These are phyloP conservation scores for Centroberyx gerrardi DNA, from an alignment of 2,797 vertebrate genomes.

Conservation along the genomic window DNA sequence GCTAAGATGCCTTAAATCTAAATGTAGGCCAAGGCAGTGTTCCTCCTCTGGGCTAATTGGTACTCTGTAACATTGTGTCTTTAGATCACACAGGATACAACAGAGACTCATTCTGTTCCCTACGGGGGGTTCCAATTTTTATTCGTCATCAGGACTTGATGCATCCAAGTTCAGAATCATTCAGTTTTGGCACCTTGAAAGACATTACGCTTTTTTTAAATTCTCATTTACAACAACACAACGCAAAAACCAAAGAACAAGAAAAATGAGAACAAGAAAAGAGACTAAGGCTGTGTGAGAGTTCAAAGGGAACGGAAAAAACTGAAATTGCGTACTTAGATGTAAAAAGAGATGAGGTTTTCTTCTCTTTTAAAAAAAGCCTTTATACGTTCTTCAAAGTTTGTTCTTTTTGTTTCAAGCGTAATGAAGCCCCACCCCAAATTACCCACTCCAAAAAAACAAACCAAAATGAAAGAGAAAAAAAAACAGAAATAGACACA, in stretches of 20 bases:
- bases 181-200: slow-evolving; percentile 85
- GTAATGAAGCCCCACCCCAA: slow-evolving; percentile 65
- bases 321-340: slow-evolving; percentile 31
- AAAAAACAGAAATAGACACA: slow-evolving; percentile 73
- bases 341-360: slow-evolving; percentile 63
- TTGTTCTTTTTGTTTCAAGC: slow-evolving; percentile 71
- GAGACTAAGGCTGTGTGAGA: slow-evolving; percentile 77
- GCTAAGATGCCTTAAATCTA: background rate
- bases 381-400: slow-evolving; percentile 65
- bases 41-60: no score
- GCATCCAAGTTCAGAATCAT: slow-evolving; percentile 85
- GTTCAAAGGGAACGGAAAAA: slow-evolving; percentile 57
- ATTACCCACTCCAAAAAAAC: slow-evolving; percentile 37
- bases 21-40: no score
- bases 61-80: no score
- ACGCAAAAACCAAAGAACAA: slow-evolving; percentile 75
- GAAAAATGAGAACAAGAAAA: slow-evolving; percentile 66
- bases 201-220: slow-evolving; percentile 74
- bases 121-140: slow-evolving; percentile 77
- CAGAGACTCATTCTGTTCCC: slow-evolving; percentile 65
- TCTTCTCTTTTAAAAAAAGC: slow-evolving; percentile 66
- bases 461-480: slow-evolving; percentile 14
- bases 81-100: slow-evolving; percentile 35
- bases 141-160: slow-evolving; percentile 84
- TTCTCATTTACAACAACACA: slow-evolving; percentile 83